phyloP scores from a whole-genome alignment of 53 echinoderm and acorn worm species.

The Antedon mediterranea region DNA sequence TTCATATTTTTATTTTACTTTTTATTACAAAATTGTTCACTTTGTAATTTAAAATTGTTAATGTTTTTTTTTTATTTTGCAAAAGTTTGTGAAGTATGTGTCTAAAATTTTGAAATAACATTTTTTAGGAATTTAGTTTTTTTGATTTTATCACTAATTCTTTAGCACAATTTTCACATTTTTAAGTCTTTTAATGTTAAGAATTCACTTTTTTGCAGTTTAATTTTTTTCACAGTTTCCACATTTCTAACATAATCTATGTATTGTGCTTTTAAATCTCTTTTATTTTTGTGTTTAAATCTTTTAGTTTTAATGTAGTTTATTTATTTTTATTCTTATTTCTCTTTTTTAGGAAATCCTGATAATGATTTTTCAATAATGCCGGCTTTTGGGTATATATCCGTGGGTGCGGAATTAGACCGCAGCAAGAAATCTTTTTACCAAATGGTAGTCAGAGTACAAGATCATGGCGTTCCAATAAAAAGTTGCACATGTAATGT shows the following conservation, averaged over 20 bases:
- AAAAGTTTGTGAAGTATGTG: not conserved
- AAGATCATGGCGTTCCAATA: conserved; percentile 48
- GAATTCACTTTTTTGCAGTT: not conserved
- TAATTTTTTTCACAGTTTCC: not conserved
- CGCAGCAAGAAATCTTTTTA: conserved; percentile 61
- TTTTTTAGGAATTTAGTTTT: not conserved
- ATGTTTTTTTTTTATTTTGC: not conserved
- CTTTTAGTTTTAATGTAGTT: too few relatives aligned
- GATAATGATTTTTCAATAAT: conserved; percentile 76
- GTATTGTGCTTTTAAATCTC: too few relatives aligned
- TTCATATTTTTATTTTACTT: not conserved
- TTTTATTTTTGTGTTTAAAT: too few relatives aligned
- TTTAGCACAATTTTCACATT: not conserved
- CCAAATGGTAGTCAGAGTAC: conserved; percentile 39
- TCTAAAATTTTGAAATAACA: not conserved
- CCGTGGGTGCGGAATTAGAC: conserved; percentile 56
- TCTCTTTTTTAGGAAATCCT: conserved; percentile 45
- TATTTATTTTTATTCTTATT: not conserved
- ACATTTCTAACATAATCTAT: not conserved
- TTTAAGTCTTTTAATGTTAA: not conserved
- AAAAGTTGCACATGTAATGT: conserved; percentile 58
- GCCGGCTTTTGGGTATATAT: conserved; percentile 60
- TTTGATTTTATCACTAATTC: not conserved
- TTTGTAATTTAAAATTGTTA: not conserved
- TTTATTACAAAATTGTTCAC: not conserved